A percentile compares a stretch with the other conserved stretches of the same genome.
phyloP scores from a whole-genome alignment of 2,888 invertebrate species.

The Plebejus anna region DNA sequence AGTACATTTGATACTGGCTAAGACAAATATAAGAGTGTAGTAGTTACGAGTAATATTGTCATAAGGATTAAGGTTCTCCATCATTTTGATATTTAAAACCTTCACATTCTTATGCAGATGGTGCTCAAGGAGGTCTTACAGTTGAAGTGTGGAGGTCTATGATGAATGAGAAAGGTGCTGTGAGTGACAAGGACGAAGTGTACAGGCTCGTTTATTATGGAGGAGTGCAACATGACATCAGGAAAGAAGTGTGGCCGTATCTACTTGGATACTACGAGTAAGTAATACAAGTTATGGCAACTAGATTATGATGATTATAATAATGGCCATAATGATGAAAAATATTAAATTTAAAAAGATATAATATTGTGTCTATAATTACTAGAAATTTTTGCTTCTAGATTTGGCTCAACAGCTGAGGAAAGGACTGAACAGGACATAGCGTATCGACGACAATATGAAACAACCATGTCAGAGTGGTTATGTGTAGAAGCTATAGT shows the following conservation, averaged over 20 bases:
- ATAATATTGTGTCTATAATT: neutral
- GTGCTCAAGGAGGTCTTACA: constrained; percentile 85
- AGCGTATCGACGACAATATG: constrained; percentile 87
- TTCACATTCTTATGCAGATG: constrained; percentile 53
- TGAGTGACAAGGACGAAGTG: constrained; percentile 85
- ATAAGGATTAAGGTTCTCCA: too few relatives aligned
- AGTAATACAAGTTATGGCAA: too few relatives aligned
- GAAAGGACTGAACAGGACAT: constrained; percentile 84
- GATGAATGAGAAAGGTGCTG: constrained; percentile 79
- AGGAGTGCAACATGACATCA: constrained; percentile 88
- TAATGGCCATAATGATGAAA: too few relatives aligned
- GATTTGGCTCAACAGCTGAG: constrained; percentile 84
- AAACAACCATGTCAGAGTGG: constrained; percentile 97
- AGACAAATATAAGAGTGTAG: too few relatives aligned
- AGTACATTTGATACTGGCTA: too few relatives aligned
- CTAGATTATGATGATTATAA: too few relatives aligned
- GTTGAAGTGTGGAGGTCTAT: constrained; percentile 86
- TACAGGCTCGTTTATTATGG: constrained; percentile 92
- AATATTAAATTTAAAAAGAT: too few relatives aligned
- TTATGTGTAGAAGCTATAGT: constrained; percentile 96
- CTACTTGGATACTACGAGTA: constrained; percentile 89
- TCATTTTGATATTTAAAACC: too few relatives aligned
- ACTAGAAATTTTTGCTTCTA: constrained; percentile 37
- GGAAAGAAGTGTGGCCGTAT: constrained; percentile 93
- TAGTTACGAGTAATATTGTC: too few relatives aligned